Evolutionary conservation across 2,113 vertebrate genomes (phyloP).

Genomic region (Pelvicachromis taeniatus): DNA sequence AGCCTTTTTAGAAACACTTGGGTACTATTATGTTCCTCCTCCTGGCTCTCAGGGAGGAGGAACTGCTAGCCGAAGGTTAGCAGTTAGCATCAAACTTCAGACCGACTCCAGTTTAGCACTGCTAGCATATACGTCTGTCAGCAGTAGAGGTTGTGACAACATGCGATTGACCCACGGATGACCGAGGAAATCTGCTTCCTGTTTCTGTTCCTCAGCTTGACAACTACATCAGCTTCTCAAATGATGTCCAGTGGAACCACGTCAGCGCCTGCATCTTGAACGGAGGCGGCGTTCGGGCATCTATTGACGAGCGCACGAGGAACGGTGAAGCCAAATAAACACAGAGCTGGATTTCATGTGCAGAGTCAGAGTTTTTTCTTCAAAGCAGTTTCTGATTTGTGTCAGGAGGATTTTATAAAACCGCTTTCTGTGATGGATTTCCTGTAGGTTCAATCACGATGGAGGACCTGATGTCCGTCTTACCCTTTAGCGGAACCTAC

Average conservation of each 20-base stretch:
- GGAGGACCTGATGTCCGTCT: constrained; percentile 84
- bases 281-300: constrained; percentile 79
- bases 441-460: constrained; percentile 82
- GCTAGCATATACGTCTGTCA: neutral
- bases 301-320: constrained; percentile 79
- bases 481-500: constrained; percentile 89
- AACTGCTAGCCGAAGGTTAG: neutral
- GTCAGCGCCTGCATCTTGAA: constrained; percentile 87
- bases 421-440: neutral
- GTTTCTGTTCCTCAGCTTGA: constrained; percentile 71
- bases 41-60: neutral
- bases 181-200: neutral
- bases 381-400: neutral
- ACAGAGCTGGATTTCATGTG: neutral
- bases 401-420: neutral
- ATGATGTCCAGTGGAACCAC: constrained; percentile 82
- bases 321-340: constrained; percentile 72
- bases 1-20: neutral
- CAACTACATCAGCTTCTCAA: constrained; percentile 72
- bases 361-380: neutral
- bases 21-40: neutral
- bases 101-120: neutral
- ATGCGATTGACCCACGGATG: neutral
- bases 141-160: neutral
- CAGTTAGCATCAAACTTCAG: neutral